Conservation (phyloP, 2,113 vertebrate genomes). For the Cyprinodon variegatus region DNA sequence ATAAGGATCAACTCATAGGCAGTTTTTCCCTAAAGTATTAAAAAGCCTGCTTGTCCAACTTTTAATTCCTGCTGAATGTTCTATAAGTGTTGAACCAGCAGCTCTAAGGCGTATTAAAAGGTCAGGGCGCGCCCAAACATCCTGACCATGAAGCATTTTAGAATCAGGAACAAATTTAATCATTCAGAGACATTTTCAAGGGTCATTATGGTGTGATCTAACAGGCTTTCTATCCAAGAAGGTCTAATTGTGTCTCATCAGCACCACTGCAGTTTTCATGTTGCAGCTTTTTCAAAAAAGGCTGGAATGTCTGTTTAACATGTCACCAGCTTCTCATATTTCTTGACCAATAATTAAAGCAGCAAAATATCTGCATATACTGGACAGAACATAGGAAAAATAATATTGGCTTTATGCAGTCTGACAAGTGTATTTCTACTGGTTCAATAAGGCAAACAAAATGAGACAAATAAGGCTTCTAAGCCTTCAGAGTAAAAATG, state of each 20-base stretch:
- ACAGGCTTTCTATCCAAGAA: neutral
- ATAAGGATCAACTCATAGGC: too few relatives aligned
- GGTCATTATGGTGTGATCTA: too few relatives aligned
- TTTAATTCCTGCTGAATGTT: neutral
- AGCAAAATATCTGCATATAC: neutral
- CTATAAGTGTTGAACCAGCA: neutral
- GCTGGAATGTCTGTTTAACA: neutral
- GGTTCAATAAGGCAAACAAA: neutral
- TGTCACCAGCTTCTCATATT: neutral
- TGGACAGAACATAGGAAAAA: neutral
- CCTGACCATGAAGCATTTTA: neutral
- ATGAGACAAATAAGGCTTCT: neutral
- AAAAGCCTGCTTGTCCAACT: too few relatives aligned
- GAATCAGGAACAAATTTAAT: neutral
- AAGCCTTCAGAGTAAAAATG: neutral
- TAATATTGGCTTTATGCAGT: neutral
- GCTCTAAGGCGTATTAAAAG: neutral
- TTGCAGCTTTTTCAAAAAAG: neutral
- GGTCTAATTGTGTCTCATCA: neutral
- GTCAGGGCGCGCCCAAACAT: neutral
- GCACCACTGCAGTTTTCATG: neutral
- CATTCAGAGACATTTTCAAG: too few relatives aligned
- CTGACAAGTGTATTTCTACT: neutral
- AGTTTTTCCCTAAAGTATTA: too few relatives aligned
- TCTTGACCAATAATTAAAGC: neutral